These are phyloP conservation scores for Drosophila algonquin DNA, from an alignment of 2,888 invertebrate genomes.

Conservation along the genomic window DNA sequence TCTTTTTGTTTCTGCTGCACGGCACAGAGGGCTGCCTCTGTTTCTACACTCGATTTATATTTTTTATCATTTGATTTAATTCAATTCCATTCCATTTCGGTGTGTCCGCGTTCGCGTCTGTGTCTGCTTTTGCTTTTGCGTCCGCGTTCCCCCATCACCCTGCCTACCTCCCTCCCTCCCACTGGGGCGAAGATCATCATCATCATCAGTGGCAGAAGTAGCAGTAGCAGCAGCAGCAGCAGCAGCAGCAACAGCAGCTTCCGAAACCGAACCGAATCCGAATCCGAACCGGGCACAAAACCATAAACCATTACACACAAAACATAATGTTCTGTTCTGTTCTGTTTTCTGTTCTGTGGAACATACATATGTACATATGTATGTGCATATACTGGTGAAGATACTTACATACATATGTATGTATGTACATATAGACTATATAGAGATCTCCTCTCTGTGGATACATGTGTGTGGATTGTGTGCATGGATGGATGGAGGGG, in stretches of 20 bases:
- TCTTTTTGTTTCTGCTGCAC: slow-evolving; percentile 29
- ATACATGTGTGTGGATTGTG: background rate
- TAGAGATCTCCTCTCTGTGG: slow-evolving; percentile 12
- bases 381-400: slow-evolving; percentile 2
- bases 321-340: slow-evolving; percentile 1
- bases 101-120: slow-evolving; percentile 50
- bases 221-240: slow-evolving; percentile 15
- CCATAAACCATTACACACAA: slow-evolving; percentile 54
- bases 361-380: slow-evolving; percentile 14
- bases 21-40: slow-evolving; percentile 75
- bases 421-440: slow-evolving; percentile 14
- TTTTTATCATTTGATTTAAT: slow-evolving; percentile 83
- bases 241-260: slow-evolving; percentile 60
- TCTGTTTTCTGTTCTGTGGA: slow-evolving; percentile 24
- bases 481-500: slow-evolving; percentile 2
- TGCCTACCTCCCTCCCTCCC: slow-evolving; percentile 9
- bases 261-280: slow-evolving; percentile 69
- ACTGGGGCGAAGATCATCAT: slow-evolving; percentile 21
- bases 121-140: slow-evolving; percentile 36
- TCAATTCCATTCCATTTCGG: slow-evolving; percentile 80
- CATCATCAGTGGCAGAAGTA: slow-evolving; percentile 9
- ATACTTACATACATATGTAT: slow-evolving; percentile 16
- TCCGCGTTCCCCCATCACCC: slow-evolving; percentile 2
- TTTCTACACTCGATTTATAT: slow-evolving; percentile 79
- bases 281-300: slow-evolving; percentile 53